Conservation (phyloP, 35 echinoderm and acorn worm species). For the Heliocidaris tuberculata region DNA sequence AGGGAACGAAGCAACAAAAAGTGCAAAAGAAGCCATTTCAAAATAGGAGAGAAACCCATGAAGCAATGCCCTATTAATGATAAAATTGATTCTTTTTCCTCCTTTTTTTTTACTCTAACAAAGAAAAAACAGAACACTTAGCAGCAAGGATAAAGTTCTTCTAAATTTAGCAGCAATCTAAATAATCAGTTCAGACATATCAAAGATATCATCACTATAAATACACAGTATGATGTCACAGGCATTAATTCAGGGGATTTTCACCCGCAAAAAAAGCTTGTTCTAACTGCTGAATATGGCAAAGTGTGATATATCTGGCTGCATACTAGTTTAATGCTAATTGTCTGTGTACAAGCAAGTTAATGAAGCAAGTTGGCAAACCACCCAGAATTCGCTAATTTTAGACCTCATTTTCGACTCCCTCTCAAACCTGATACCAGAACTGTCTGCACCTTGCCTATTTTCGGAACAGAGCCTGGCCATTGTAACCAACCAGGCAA, state of each 20-base stretch:
- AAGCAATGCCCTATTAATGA: not conserved
- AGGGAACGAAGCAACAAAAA: not conserved
- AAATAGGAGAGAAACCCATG: not conserved
- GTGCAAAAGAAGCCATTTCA: not conserved
- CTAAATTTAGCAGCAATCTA: not conserved
- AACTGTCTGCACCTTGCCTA: conserved; percentile 2
- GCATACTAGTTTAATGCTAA: not conserved
- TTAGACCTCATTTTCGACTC: not conserved
- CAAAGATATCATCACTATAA: not conserved
- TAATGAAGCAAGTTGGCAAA: not conserved
- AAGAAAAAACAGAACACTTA: not conserved
- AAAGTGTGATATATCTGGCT: not conserved
- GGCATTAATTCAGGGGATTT: not conserved
- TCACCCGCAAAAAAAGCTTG: not conserved
- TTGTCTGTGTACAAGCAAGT: not conserved
- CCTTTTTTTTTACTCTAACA: not conserved
- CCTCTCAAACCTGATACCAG: not conserved
- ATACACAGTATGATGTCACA: not conserved
- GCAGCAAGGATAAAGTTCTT: not conserved
- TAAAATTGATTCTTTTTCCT: no score
- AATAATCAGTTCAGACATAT: not conserved
- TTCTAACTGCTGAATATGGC: not conserved
- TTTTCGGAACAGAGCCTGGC: conserved; percentile 20
- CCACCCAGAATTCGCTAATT: not conserved
- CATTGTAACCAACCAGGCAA: not conserved